Evolutionary conservation across 2,797 vertebrate species (phyloP).

Genomic region (Tenualosa thibaudeaui): DNA sequence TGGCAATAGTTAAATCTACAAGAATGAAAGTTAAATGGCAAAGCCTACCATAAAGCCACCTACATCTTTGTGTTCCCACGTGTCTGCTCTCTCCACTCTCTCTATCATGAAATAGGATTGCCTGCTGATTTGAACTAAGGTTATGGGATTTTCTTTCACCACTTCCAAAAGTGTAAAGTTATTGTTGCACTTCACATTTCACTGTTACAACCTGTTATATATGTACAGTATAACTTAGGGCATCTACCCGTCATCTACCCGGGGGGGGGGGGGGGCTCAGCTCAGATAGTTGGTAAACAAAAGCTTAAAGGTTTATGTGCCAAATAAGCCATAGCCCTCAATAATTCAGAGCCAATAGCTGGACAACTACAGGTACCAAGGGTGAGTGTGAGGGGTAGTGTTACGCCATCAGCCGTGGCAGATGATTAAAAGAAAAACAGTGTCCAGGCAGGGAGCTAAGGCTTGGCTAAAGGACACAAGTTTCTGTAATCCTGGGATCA

Average conservation of each 20-base stretch:
- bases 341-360: neutral
- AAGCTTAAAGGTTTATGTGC: neutral
- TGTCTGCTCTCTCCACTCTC: neutral
- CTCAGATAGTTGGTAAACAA: neutral
- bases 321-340: neutral
- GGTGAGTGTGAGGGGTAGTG: neutral
- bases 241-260: neutral
- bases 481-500: slow-evolving; percentile 51
- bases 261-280: too few species aligned
- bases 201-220: neutral
- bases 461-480: slow-evolving; percentile 48
- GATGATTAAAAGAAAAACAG: neutral
- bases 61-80: neutral
- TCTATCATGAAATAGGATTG: neutral
- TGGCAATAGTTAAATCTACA: slow-evolving; percentile 14
- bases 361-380: neutral
- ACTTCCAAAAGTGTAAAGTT: neutral
- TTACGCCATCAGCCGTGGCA: neutral
- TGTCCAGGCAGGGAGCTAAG: slow-evolving; percentile 17
- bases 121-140: neutral
- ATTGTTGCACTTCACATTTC: neutral
- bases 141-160: neutral
- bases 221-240: neutral
- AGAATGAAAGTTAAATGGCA: slow-evolving; percentile 8
- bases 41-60: neutral